phyloP scores from a whole-genome alignment of 2,113 vertebrate species.

The Pedetes capensis region DNA sequence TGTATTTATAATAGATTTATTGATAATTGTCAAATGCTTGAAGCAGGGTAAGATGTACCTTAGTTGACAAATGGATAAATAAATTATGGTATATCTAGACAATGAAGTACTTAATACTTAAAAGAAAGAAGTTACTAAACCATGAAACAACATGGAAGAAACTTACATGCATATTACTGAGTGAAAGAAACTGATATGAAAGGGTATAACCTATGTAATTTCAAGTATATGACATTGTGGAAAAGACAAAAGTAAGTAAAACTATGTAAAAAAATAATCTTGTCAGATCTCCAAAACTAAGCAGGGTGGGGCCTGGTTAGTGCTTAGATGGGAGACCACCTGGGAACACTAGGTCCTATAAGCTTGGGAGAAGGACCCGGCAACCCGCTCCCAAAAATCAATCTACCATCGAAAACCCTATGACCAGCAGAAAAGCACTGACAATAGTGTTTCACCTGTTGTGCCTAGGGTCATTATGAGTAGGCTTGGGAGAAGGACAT shows the following conservation, averaged over 20 bases:
- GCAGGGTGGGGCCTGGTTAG: no score
- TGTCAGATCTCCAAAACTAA: no score
- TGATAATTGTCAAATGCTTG: background rate
- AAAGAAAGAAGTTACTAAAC: background rate
- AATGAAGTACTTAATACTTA: background rate
- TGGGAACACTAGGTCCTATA: no score
- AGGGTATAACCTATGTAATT: background rate
- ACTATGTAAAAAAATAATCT: background rate
- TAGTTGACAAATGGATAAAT: background rate
- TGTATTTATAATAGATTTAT: background rate
- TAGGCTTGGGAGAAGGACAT: no score
- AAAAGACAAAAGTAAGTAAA: background rate
- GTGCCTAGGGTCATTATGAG: no score
- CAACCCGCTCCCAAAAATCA: no score
- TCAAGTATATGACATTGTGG: background rate
- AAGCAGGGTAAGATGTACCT: background rate
- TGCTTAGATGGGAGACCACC: no score
- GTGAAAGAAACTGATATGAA: background rate
- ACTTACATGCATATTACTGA: background rate
- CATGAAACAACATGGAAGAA: background rate
- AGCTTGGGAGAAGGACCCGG: no score
- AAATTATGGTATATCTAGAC: background rate
- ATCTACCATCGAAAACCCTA: no score
- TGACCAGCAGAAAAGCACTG: no score
- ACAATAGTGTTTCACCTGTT: no score